phyloP scores from a whole-genome alignment of 2,797 vertebrate species.

The Rachycentron canadum region DNA sequence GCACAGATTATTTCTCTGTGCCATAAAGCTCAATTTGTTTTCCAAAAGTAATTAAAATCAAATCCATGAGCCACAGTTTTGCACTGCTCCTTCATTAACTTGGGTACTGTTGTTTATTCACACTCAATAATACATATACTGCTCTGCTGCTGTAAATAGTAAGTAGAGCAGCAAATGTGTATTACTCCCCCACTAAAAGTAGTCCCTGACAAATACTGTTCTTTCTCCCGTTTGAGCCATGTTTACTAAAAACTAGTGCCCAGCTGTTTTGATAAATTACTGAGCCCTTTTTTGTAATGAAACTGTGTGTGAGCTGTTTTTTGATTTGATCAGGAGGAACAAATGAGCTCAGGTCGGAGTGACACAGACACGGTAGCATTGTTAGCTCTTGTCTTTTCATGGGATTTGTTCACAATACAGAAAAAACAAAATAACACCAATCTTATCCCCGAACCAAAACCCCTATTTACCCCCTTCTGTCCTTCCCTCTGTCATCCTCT shows the following conservation, averaged over 20 bases:
- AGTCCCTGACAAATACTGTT: neutral
- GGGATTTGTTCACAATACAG: conserved; percentile 6
- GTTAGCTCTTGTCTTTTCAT: conserved; percentile 1
- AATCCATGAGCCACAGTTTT: too few species aligned
- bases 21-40: neutral
- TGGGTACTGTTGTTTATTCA: neutral
- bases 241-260: neutral
- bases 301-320: neutral
- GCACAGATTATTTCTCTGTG: neutral
- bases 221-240: neutral
- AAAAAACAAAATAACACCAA: neutral
- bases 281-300: too few species aligned
- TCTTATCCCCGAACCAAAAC: neutral
- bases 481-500: conserved; percentile 7
- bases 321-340: neutral
- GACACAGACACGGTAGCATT: neutral
- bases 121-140: neutral
- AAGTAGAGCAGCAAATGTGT: neutral
- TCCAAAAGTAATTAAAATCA: neutral
- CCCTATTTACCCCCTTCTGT: conserved; percentile 11
- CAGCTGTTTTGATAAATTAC: neutral
- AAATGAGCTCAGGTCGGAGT: neutral
- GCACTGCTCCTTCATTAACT: too few species aligned
- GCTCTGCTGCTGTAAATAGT: neutral
- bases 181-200: neutral